Base-by-base conservation (phyloP, 2,888 invertebrate species). In the Gandaritis pyraliata region DNA sequence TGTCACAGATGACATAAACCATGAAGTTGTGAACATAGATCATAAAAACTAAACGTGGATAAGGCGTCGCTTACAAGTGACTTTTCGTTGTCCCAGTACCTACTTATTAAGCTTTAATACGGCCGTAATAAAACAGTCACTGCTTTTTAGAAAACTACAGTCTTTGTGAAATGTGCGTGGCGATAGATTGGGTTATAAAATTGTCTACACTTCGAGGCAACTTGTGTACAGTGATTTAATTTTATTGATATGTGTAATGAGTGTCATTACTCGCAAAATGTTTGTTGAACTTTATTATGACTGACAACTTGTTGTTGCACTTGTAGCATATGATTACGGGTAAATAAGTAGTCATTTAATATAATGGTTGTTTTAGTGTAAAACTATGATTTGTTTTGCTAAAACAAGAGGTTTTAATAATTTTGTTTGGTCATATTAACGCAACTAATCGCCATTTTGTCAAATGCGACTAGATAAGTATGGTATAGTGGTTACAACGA, bases 131-230 rank as follows among this genome's bases (percentile, higher is more conserved):
- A 43, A 43, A 43, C 43, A 0, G 16, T 16, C 10, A 16, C 43
- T 2, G 43, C n/a, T 16, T 43, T 43, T 43, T 43, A 16, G 2
- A 10, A 43, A 43, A 15, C 41, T 15, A 15, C n/a, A 15, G 2
- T 3, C 15, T 15, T 41, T 16, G 16, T 16, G 6, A 11, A 30
- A 41, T 41, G 43, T 51, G 29, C 1, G 46, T 52, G 38, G 30
- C 58, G 49, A 53, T 48, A 58, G 52, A 62, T 53, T 36, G 48
- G 56, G 43, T 52, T 58, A 49, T 58, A 58, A 62, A 58, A 49
- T 62, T 53, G 61, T 58, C 53, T 56, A 23, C 61, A 48, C 47
- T 45, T 60, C 38, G 45, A 15, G 10, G 8, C 23, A 39, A 18
- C 38, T 49, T 18, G 46, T 38, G 38, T 33, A 15, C 48, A 56